Conservation (phyloP, 1,140 invertebrate genomes). For the Scaptomyza graminum region DNA sequence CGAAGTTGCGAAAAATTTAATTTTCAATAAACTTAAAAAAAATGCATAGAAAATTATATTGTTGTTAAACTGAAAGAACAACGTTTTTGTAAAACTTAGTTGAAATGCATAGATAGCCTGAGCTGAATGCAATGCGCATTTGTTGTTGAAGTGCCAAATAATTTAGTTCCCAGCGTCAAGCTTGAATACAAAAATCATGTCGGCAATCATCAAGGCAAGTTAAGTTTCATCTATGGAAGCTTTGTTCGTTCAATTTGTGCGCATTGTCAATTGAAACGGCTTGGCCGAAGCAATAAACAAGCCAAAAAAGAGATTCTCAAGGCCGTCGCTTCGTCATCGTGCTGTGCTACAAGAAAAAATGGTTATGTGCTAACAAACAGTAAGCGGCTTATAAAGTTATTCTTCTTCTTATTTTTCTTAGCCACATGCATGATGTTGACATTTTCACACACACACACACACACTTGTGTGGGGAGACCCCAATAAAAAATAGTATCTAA, state of each 20-base stretch:
- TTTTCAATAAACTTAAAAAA: too few species aligned
- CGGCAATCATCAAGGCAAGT: conserved; percentile 37
- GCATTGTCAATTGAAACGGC: conserved; percentile 39
- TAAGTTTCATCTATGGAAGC: conserved; percentile 24
- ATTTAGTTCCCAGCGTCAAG: conserved; percentile 21
- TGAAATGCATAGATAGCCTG: too few species aligned
- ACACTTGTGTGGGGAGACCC: conserved; percentile 32
- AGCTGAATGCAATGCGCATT: too few species aligned
- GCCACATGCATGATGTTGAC: conserved; percentile 36
- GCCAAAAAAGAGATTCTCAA: conserved; percentile 38
- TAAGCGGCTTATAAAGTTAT: conserved; percentile 41
- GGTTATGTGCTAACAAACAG: conserved; percentile 16
- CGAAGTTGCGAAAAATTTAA: too few species aligned
- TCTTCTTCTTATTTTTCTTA: not conserved
- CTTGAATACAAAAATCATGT: conserved; percentile 4
- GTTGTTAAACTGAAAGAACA: too few species aligned
- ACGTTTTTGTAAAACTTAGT: too few species aligned
- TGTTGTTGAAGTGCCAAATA: conserved; percentile 1
- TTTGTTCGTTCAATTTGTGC: conserved; percentile 32
- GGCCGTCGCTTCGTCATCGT: conserved; percentile 21
- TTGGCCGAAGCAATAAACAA: conserved; percentile 41
- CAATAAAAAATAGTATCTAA: conserved; percentile 22
- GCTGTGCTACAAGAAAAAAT: conserved; percentile 9
- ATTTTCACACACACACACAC: conserved; percentile 17
- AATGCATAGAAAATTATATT: too few species aligned